Evolutionary conservation across 2,113 vertebrate species (phyloP).

Genomic region (Megalops atlanticus): DNA sequence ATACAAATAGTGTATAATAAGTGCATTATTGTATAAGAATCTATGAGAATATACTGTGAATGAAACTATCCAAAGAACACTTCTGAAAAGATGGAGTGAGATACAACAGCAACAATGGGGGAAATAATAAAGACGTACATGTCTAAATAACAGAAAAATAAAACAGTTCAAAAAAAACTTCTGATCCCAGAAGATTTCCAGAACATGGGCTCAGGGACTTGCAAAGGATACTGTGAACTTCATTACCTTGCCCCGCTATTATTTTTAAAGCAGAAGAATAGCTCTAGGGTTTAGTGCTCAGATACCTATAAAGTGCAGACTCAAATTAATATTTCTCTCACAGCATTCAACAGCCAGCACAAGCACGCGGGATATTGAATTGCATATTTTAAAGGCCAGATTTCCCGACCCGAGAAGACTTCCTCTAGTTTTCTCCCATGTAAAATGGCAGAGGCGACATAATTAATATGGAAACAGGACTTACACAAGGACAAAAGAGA

Average conservation of each 20-base stretch:
- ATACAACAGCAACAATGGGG: too few relatives aligned
- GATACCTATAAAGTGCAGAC: neutral
- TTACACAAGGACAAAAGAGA: neutral
- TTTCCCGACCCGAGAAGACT: slow-evolving; percentile 21
- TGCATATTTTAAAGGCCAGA: slow-evolving; percentile 23
- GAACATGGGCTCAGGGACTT: neutral
- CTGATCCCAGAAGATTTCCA: neutral
- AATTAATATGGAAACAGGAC: slow-evolving; percentile 11
- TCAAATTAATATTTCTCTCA: slow-evolving; percentile 21
- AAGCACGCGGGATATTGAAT: slow-evolving; percentile 15
- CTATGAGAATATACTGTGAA: too few relatives aligned
- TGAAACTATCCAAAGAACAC: too few relatives aligned
- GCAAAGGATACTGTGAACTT: neutral
- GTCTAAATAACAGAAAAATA: neutral
- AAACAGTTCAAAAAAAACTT: neutral
- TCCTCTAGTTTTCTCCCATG: neutral
- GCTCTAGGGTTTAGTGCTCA: neutral
- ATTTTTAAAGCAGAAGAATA: slow-evolving; percentile 8
- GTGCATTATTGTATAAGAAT: too few relatives aligned
- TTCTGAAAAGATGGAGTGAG: too few relatives aligned
- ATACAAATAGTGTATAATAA: too few relatives aligned
- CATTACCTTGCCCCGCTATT: slow-evolving; percentile 4
- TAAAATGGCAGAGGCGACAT: slow-evolving; percentile 11
- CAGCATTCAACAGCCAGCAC: slow-evolving; percentile 12
- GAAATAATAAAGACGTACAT: too few relatives aligned